These are phyloP conservation scores for Pachypsylla venusta DNA, from an alignment of 1,140 invertebrate genomes.

Conservation along the genomic window DNA sequence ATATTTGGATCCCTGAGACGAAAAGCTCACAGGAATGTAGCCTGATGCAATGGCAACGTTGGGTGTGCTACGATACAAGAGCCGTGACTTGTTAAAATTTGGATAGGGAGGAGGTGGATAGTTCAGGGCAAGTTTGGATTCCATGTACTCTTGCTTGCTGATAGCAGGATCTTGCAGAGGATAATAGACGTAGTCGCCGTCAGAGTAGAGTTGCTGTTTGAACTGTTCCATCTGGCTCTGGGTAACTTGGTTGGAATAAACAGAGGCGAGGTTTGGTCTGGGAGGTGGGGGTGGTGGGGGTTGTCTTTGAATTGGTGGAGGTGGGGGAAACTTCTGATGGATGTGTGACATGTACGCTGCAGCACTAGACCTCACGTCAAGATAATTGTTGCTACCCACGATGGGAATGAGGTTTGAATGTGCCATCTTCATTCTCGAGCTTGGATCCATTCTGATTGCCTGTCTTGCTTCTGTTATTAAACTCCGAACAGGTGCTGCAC, in stretches of 20 bases:
- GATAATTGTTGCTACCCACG: constrained; percentile 47
- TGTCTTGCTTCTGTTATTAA: constrained; percentile 14
- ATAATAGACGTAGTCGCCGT: constrained; percentile 80
- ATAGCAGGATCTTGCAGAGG: constrained; percentile 72
- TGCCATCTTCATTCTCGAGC: constrained; percentile 39
- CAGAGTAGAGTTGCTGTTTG: constrained; percentile 71
- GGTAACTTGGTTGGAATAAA: constrained; percentile 24
- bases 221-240: constrained; percentile 56
- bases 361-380: constrained; percentile 46
- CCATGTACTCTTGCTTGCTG: constrained; percentile 76
- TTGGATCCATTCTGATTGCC: constrained; percentile 27
- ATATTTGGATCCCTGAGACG: constrained; percentile 22
- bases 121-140: constrained; percentile 50
- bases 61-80: constrained; percentile 64
- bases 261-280: constrained; percentile 22
- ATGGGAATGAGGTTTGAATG: constrained; percentile 30
- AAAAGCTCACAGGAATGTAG: constrained; percentile 20
- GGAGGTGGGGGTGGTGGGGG: constrained; percentile 38
- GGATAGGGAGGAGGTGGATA: constrained; percentile 36
- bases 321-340: constrained; percentile 29
- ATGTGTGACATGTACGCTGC: constrained; percentile 31
- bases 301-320: constrained; percentile 35
- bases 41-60: constrained; percentile 37
- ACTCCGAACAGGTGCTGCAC: constrained; percentile 1
- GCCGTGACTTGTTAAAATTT: constrained; percentile 42